Evolutionary conservation across 2,797 vertebrate species (phyloP), one percentile per base, ranked within the genome.

Genomic region (Phylloscopus collybita): DNA sequence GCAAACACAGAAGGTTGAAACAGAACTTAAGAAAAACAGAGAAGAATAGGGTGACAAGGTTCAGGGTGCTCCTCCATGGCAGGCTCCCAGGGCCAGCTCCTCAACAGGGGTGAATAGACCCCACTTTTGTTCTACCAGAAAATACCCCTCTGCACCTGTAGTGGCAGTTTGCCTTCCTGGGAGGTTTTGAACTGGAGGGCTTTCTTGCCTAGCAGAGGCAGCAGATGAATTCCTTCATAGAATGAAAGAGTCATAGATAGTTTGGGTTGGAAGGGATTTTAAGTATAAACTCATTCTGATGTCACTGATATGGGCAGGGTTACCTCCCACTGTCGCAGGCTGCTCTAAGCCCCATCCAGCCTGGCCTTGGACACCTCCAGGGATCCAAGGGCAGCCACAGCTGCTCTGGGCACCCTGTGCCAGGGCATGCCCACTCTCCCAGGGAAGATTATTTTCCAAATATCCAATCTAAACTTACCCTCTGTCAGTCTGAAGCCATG

Each of bases 321-420:
- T 30, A 36, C 4, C 21, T 66, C 2, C 45, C 45, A 42, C 26
- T 10, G 0, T 0, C 2, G 38, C 51, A 78, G 40, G 53, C 0
- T 23, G 51, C 29, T 59, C 47, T 45, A 32, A 36, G 13, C 11
- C 40, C 30, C 0, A 0, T 65, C 38, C n/a, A 90, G 0, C 15
- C 18, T 66, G 13, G 13, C 21, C 51, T 1, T 47, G 34, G 13
- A 4, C 34, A 53, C 5, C 60, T 0, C 3, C 47, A 84, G 53
- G 22, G 15, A 72, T 36, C 15, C 32, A 36, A 51, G 29, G 29
- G 21, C 25, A 78, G 29, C 21, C 80, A 34, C 51, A 32, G 53
- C 45, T 78, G 1, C 53, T 72, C 59, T 60, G 45, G 66, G 26
- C 38, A 66, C 0, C 38, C 38, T 60, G 21, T 71, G 38, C 51